Evolutionary conservation across 2,888 invertebrate species (phyloP), one percentile per base, ranked within the genome.

Genomic region (Creontiades dilutus): DNA sequence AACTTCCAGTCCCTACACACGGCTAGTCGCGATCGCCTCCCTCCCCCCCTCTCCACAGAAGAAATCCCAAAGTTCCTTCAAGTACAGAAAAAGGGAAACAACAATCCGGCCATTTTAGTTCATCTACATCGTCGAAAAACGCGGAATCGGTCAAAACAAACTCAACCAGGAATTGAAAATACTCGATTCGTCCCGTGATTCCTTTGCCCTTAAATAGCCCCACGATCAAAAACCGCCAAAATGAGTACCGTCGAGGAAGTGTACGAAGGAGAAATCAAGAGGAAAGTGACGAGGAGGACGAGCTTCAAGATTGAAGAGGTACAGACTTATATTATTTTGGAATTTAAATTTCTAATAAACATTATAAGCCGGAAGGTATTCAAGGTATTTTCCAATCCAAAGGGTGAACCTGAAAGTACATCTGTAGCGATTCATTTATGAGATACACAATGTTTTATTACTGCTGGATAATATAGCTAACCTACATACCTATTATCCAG

Each of bases 261-360:
- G 92, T 95, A 95, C 94, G 95, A 95, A 94, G 95, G 94, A 93
- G 95, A 95, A 94, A 95, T 96, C 94, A 95, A 95, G 93, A 95
- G 95, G 93, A 96, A 95, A 94, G 94, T 95, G 94, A 95, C 95
- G 93, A 94, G 95, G 94, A 92, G 92, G 86, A 95, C 95, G 93
- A 95, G 94, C 94, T 94, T 95, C 94, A 95, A 95, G 94, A 96
- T 96, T 93, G 95, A 96, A 94, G 96, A 96, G 95, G 96, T 96
- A 95, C 82, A 1, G 37, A 37, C 37, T 37, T 37, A 4, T 4
- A 4, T 37, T 4, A 37, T 4, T 7, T 37, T 4, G 37, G 37
- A 37, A 37, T 4, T 7, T 37, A 37, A 37, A 37, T 37, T 37
- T n/a, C n/a, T n/a, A n/a, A n/a, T n/a, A n/a, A 37, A 37, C 37